Conservation (phyloP, 2,113 vertebrate genomes). For the Datnioides undecimradiatus region DNA sequence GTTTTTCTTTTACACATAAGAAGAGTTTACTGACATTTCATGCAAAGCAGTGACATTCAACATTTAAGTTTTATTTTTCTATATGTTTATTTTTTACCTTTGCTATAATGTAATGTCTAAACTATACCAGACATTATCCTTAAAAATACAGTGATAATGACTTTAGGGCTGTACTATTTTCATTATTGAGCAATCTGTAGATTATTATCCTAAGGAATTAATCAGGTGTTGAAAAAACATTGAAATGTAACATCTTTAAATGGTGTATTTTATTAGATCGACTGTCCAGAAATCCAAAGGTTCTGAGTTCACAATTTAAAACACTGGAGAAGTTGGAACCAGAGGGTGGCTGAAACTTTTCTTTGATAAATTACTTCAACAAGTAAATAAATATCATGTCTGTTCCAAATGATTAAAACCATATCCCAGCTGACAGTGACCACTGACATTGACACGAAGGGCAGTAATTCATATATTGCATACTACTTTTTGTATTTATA, state of each 20-base stretch:
- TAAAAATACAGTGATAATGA: not conserved
- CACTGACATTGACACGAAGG: no score
- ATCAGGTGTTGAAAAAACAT: no score
- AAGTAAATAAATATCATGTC: not conserved
- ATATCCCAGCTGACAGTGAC: not conserved
- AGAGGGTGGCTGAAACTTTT: no score
- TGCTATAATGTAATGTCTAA: not conserved
- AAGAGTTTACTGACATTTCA: not conserved
- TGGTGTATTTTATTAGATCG: no score
- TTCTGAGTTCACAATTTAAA: not conserved
- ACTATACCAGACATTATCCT: not conserved
- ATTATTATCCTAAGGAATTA: not conserved
- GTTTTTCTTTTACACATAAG: not conserved
- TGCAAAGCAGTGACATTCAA: not conserved
- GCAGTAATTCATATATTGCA: not conserved
- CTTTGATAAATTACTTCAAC: no score
- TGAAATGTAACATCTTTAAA: no score
- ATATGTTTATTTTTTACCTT: not conserved
- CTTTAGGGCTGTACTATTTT: not conserved
- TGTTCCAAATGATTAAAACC: not conserved
- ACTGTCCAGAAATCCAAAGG: no score
- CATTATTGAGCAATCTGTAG: not conserved
- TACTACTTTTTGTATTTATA: not conserved
- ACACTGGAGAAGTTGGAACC: not conserved
- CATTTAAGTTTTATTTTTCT: not conserved